Percentiles rank a stretch among this genome's conserved stretches.
Conservation (phyloP, 2,113 vertebrate species). For the Micromys minutus region DNA sequence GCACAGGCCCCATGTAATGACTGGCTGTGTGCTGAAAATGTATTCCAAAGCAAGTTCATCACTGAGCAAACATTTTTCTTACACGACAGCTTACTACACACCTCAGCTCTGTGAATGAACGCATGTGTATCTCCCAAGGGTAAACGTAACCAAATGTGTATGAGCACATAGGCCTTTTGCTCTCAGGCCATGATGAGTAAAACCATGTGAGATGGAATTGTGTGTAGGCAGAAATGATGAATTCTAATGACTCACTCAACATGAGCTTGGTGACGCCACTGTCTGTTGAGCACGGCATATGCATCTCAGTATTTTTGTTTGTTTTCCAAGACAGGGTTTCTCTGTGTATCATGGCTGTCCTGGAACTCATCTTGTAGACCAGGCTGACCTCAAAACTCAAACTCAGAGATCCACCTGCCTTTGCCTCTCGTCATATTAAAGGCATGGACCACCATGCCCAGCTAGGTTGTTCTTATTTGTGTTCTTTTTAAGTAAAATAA, state of each 20-base stretch:
- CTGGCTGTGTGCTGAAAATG: background rate
- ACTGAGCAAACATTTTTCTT: background rate
- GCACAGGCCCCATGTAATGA: background rate
- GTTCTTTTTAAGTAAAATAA: background rate
- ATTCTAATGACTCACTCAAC: background rate
- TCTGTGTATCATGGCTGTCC: background rate
- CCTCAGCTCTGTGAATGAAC: background rate
- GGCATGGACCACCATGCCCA: background rate
- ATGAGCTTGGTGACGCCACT: too few species aligned
- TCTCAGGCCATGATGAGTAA: background rate
- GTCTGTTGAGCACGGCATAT: too few species aligned
- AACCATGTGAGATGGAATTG: background rate
- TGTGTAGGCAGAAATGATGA: background rate
- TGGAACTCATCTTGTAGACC: background rate
- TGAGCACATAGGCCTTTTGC: background rate
- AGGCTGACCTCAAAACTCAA: background rate
- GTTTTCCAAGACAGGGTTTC: background rate
- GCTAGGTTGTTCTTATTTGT: background rate
- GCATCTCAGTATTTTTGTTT: background rate
- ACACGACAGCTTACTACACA: background rate
- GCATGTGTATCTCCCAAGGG: background rate
- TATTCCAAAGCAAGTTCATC: background rate
- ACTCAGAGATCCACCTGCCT: background rate
- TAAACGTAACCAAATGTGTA: background rate
- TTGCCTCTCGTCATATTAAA: background rate